Evolutionary conservation across 2,888 invertebrate genomes (phyloP), one percentile per base, ranked within the genome.

Genomic region (Xestia rhomboidea): DNA sequence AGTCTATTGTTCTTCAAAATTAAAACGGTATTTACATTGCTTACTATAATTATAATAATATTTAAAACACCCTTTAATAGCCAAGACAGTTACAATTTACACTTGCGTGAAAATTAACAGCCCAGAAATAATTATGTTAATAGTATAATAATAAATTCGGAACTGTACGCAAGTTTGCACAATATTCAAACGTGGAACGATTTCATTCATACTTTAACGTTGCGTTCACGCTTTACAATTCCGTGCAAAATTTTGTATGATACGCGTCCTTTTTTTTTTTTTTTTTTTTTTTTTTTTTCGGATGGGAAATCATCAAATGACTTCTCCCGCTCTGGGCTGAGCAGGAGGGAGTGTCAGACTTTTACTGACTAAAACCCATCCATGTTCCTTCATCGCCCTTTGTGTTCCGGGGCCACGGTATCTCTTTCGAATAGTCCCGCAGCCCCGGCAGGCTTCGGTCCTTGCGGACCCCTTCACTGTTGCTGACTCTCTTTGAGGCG

Each of bases 251-350:
- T 79, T 77, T 80, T 79, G 73, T 77, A 79, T 41, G 76, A 60
- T 54, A 80, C 75, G 76, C 79, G 88, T 77, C 89, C 89, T 88
- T 88, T n/a, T n/a, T n/a, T n/a, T n/a, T n/a, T n/a, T n/a, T n/a
- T n/a, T n/a, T n/a, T n/a, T n/a, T n/a, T n/a, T n/a, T n/a, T n/a
- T n/a, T n/a, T n/a, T n/a, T n/a, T n/a, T n/a, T n/a, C n/a, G n/a
- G n/a, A n/a, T n/a, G n/a, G n/a, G n/a, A n/a, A n/a, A n/a, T n/a
- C n/a, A n/a, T n/a, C n/a, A n/a, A n/a, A n/a, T n/a, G n/a, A n/a
- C n/a, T n/a, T n/a, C n/a, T n/a, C n/a, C n/a, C n/a, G n/a, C n/a
- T n/a, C n/a, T n/a, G n/a, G n/a, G n/a, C n/a, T n/a, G n/a, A n/a
- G n/a, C n/a, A n/a, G n/a, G n/a, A n/a, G n/a, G n/a, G n/a, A n/a